Evolutionary conservation across 2,888 invertebrate species (phyloP).

Genomic region (Brachynemurus nebulosus): DNA sequence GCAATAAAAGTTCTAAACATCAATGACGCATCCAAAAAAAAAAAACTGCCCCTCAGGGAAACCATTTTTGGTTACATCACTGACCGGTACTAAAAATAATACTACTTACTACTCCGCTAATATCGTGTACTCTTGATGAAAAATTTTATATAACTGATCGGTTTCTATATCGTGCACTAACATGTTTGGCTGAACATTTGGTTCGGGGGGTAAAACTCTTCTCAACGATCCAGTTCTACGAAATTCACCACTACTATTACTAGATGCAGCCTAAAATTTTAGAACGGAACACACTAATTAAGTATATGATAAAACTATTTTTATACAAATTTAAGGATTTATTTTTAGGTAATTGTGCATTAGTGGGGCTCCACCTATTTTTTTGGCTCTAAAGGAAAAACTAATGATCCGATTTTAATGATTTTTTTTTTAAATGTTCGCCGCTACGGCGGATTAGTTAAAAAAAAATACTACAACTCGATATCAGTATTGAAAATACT

Average conservation of each 20-base stretch:
- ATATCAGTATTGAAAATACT: no score
- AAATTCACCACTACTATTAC: conserved; percentile 27
- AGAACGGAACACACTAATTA: not conserved
- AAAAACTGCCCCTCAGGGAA: not conserved
- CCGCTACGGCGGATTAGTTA: no score
- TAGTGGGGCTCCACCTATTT: no score
- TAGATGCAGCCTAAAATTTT: conserved; percentile 1
- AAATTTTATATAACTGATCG: conserved; percentile 55
- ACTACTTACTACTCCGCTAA: conserved; percentile 81
- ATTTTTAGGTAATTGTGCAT: no score
- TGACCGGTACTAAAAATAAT: not conserved
- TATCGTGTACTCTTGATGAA: conserved; percentile 79
- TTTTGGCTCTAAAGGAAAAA: no score
- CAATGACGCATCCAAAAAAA: not conserved
- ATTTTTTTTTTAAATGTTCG: no score
- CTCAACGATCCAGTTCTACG: conserved; percentile 41
- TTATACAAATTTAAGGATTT: not conserved
- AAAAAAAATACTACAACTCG: no score
- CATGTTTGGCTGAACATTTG: conserved; percentile 41
- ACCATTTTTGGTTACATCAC: not conserved
- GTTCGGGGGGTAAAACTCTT: conserved; percentile 38
- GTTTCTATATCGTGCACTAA: conserved; percentile 39
- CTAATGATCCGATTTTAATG: no score
- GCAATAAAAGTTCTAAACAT: no score
- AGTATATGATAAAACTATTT: not conserved